Percentiles rank a stretch among this genome's conserved stretches.
These are phyloP conservation scores for Rhabdophis nuchalis DNA, from an alignment of 2,797 vertebrate genomes.

Conservation along the genomic window DNA sequence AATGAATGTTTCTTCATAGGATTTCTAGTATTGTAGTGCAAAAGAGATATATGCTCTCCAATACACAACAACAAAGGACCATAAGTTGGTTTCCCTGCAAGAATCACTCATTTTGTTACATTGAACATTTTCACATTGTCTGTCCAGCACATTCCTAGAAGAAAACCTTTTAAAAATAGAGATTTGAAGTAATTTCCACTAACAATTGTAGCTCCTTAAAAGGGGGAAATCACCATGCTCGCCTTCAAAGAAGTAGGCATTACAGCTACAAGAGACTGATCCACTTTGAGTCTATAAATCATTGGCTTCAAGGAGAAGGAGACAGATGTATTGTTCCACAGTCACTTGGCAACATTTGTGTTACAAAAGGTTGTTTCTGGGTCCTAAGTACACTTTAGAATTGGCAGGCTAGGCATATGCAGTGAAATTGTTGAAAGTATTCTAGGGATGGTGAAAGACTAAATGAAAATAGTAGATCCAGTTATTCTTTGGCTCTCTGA, in stretches of 20 bases:
- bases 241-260: slow-evolving; percentile 41
- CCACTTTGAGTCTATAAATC: slow-evolving; percentile 51
- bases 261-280: slow-evolving; percentile 39
- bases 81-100: slow-evolving; percentile 32
- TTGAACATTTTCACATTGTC: slow-evolving; percentile 10
- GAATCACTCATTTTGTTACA: background rate
- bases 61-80: slow-evolving; percentile 22
- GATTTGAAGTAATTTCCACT: slow-evolving; percentile 32
- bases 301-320: slow-evolving; percentile 25
- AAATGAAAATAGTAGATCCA: slow-evolving; percentile 53
- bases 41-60: slow-evolving; percentile 11
- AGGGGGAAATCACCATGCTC: slow-evolving; percentile 43
- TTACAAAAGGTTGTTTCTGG: slow-evolving; percentile 47
- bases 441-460: slow-evolving; percentile 20
- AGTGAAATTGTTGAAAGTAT: slow-evolving; percentile 42
- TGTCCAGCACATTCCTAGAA: slow-evolving; percentile 7
- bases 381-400: slow-evolving; percentile 55
- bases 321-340: slow-evolving; percentile 30
- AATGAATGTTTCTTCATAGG: slow-evolving; percentile 47
- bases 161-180: background rate
- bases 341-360: slow-evolving; percentile 41
- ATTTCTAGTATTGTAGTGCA: slow-evolving; percentile 46
- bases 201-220: slow-evolving; percentile 48
- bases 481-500: slow-evolving; percentile 57
- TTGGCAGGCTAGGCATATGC: slow-evolving; percentile 54